Percentiles rank a stretch among this genome's conserved stretches.
phyloP scores from a whole-genome alignment of 2,797 vertebrate species.

The Lagorchestes hirsutus region DNA sequence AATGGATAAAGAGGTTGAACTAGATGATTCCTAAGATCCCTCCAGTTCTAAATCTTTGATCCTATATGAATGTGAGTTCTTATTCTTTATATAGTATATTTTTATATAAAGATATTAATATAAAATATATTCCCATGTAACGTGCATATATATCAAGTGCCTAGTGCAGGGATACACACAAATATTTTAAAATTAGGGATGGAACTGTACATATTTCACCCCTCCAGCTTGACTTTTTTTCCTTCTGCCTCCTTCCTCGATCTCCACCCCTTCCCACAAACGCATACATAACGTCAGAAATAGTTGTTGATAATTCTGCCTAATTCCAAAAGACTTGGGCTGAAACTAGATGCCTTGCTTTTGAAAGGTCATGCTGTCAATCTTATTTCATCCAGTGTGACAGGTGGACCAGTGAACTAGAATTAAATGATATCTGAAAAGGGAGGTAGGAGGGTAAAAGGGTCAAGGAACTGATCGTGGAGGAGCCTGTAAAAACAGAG shows the following conservation, averaged over 20 bases:
- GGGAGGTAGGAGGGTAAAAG: not conserved
- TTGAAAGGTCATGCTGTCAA: not conserved
- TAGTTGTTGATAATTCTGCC: not conserved
- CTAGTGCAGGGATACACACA: not conserved
- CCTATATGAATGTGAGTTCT: not conserved
- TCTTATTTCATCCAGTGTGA: slow-evolving; percentile 14
- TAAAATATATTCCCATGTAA: not conserved
- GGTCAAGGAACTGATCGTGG: slow-evolving; percentile 28
- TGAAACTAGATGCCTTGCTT: not conserved
- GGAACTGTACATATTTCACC: not conserved
- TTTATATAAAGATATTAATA: not conserved
- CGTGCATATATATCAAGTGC: not conserved
- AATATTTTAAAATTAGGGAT: not conserved
- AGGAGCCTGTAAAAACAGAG: not conserved
- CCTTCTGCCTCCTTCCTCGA: not conserved
- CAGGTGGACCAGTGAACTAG: not conserved
- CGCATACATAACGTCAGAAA: not conserved
- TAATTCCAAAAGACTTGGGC: slow-evolving; percentile 41
- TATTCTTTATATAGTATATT: not conserved
- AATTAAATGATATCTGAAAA: slow-evolving; percentile 35
- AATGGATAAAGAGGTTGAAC: not conserved
- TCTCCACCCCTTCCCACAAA: not conserved
- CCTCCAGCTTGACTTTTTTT: not conserved
- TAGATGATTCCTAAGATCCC: not conserved
- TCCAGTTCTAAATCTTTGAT: not conserved